phyloP scores from a whole-genome alignment of 2,888 invertebrate genomes.

The Papilio gigon region DNA sequence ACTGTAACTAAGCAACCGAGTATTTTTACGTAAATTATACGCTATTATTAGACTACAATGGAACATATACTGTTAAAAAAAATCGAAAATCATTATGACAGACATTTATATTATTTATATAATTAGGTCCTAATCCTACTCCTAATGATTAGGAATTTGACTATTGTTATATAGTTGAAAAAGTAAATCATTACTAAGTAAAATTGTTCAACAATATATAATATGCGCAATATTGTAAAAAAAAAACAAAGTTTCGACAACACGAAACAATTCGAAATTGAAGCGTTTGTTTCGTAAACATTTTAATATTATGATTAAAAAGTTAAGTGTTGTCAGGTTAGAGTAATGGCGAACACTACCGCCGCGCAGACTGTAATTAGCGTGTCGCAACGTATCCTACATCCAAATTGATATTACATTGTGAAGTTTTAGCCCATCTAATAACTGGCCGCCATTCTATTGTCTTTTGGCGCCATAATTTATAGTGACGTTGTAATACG shows the following conservation, averaged over 20 bases:
- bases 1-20: neutral
- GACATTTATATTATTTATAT: too few species aligned
- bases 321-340: constrained; percentile 22
- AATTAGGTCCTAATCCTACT: too few species aligned
- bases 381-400: constrained; percentile 54
- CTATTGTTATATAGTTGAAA: too few species aligned
- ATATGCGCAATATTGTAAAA: too few species aligned
- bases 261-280: constrained; percentile 27
- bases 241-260: neutral
- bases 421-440: constrained; percentile 44
- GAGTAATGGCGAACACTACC: constrained; percentile 37
- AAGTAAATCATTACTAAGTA: too few species aligned
- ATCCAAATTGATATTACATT: constrained; percentile 54
- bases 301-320: constrained; percentile 32
- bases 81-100: too few species aligned
- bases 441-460: constrained; percentile 37
- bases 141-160: too few species aligned
- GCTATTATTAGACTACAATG: too few species aligned
- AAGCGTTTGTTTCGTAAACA: constrained; percentile 14
- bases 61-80: neutral
- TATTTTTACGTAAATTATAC: neutral
- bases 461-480: constrained; percentile 43
- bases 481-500: constrained; percentile 48
- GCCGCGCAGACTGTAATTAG: constrained; percentile 41
- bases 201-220: too few species aligned